Conservation (phyloP, 2,797 vertebrate species). For the Craterocephalus amniculus region DNA sequence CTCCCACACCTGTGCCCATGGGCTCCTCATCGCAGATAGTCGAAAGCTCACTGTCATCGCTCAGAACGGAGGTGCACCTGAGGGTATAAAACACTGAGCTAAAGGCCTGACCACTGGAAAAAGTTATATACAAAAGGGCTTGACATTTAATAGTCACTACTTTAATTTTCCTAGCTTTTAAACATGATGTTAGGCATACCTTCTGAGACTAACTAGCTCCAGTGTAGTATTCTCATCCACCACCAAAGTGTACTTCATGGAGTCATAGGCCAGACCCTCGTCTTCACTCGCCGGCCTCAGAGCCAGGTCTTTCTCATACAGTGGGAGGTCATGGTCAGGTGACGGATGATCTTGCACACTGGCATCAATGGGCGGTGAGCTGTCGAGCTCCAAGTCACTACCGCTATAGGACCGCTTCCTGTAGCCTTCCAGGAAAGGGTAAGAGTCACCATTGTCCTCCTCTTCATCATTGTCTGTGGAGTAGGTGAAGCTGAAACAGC, state of each 20-base stretch:
- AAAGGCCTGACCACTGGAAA: background rate
- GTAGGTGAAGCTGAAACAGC: conserved; percentile 88
- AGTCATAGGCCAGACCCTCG: conserved; percentile 92
- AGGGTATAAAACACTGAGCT: conserved; percentile 3
- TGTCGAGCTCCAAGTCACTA: conserved; percentile 80
- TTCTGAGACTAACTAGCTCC: conserved; percentile 94
- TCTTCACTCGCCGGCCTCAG: conserved; percentile 79
- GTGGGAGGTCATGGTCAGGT: conserved; percentile 67
- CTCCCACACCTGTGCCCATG: conserved; percentile 73
- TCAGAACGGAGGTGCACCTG: conserved; percentile 91
- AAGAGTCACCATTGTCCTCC: conserved; percentile 75
- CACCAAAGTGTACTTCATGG: conserved; percentile 97
- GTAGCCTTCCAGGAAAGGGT: conserved; percentile 76
- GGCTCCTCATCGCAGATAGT: conserved; percentile 87
- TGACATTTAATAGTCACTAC: background rate
- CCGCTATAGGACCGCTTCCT: conserved; percentile 77
- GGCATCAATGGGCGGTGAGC: conserved; percentile 80
- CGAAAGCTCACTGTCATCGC: conserved; percentile 89
- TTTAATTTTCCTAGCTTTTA: background rate
- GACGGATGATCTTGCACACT: conserved; percentile 75
- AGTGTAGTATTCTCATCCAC: conserved; percentile 98
- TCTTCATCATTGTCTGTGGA: conserved; percentile 87
- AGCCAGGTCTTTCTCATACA: conserved; percentile 72
- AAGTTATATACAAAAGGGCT: background rate
- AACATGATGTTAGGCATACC: conserved; percentile 59